A percentile compares a stretch with the other conserved stretches of the same genome.
Conservation (phyloP, 1,140 invertebrate genomes). For the Leptinotarsa lineolata region DNA sequence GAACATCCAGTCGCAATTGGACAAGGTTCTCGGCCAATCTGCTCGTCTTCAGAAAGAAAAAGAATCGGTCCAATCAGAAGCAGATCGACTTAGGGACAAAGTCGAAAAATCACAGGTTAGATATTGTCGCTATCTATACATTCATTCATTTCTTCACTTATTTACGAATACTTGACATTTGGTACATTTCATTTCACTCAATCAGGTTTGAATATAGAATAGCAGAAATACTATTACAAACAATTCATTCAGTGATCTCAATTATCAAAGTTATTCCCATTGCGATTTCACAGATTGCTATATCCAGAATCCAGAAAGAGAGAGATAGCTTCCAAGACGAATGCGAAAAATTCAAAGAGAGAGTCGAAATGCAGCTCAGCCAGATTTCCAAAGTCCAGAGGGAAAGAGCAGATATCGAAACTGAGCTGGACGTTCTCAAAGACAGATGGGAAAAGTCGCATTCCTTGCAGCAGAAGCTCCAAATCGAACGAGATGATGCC, state of each 20-base stretch:
- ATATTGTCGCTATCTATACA: background rate
- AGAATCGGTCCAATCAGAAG: constrained; percentile 81
- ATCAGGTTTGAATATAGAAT: too few species aligned
- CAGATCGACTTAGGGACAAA: constrained; percentile 85
- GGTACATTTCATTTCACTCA: too few species aligned
- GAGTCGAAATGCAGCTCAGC: constrained; percentile 76
- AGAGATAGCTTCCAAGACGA: constrained; percentile 80
- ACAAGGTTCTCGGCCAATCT: constrained; percentile 84
- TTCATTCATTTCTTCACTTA: background rate
- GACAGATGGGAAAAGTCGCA: constrained; percentile 88
- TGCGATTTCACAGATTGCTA: constrained; percentile 60
- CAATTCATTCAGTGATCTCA: too few species aligned
- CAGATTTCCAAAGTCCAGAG: constrained; percentile 82
- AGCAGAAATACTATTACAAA: too few species aligned
- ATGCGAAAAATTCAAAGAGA: constrained; percentile 78
- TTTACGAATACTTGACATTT: too few species aligned
- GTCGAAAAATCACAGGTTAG: constrained; percentile 85
- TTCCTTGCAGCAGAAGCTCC: constrained; percentile 78
- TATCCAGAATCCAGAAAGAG: constrained; percentile 85
- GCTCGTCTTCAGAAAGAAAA: constrained; percentile 86
- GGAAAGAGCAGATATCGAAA: constrained; percentile 80
- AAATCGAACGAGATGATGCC: constrained; percentile 85
- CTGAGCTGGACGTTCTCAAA: constrained; percentile 83
- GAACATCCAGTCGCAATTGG: constrained; percentile 85
- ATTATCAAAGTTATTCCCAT: background rate